A percentile compares a stretch with the other conserved stretches of the same genome.
Evolutionary conservation across 1,140 invertebrate species (phyloP).

Genomic region (Heliconius nattereri): DNA sequence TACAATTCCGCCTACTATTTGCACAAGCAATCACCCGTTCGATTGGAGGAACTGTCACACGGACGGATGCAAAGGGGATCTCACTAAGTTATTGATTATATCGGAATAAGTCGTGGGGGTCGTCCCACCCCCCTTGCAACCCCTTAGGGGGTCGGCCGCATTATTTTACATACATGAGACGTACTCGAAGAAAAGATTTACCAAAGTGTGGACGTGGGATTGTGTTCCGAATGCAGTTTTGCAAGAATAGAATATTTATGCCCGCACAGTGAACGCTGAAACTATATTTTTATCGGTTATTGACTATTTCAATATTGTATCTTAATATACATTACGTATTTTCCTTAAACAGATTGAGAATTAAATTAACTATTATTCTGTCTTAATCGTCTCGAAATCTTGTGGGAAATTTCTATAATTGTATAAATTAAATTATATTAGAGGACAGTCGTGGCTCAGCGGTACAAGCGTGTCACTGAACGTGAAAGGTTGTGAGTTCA

Average conservation of each 20-base stretch:
- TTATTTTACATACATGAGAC: slow-evolving; percentile 81
- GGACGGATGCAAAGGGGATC: slow-evolving; percentile 80
- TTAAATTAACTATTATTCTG: too few relatives aligned
- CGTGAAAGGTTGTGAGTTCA: too few relatives aligned
- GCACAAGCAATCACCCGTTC: slow-evolving; percentile 48
- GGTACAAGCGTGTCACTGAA: too few relatives aligned
- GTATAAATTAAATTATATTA: too few relatives aligned
- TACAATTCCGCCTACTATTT: slow-evolving; percentile 32
- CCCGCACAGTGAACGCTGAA: slow-evolving; percentile 15
- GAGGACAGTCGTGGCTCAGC: too few relatives aligned
- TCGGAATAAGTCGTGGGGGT: slow-evolving; percentile 76
- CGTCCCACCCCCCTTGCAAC: slow-evolving; percentile 44
- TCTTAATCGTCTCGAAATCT: too few relatives aligned
- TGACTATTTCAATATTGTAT: slow-evolving; percentile 12
- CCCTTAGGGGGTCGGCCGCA: slow-evolving; percentile 65
- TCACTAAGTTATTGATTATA: slow-evolving; percentile 81
- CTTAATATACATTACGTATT: not conserved
- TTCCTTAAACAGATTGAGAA: not conserved
- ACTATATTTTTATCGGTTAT: slow-evolving; percentile 23
- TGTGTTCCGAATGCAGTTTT: slow-evolving; percentile 38
- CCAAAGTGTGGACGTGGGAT: slow-evolving; percentile 45
- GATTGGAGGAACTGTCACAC: slow-evolving; percentile 77
- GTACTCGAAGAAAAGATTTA: slow-evolving; percentile 71
- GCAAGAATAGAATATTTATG: slow-evolving; percentile 35
- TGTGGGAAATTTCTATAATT: too few relatives aligned